These are phyloP conservation scores for Sciaenops ocellatus DNA, from an alignment of 2,797 vertebrate genomes.

Conservation along the genomic window DNA sequence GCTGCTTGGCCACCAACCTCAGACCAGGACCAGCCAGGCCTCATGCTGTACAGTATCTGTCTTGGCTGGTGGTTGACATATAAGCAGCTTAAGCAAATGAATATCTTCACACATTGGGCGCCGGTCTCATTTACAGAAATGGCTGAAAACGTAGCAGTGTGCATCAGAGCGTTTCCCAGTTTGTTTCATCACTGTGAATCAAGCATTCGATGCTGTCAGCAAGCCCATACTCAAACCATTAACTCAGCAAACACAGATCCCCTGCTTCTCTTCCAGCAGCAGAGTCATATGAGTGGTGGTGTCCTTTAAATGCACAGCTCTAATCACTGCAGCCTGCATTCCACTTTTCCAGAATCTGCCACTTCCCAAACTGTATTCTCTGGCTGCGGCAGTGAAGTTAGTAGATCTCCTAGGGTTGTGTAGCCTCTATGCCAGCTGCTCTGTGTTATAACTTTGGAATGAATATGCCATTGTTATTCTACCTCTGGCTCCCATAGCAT, in stretches of 20 bases:
- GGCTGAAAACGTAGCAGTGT: constrained; percentile 42
- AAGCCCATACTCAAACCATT: constrained; percentile 54
- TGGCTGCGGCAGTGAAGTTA: constrained; percentile 53
- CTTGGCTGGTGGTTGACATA: constrained; percentile 58
- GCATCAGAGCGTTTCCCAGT: constrained; percentile 46
- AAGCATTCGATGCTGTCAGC: constrained; percentile 57
- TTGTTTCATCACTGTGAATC: constrained; percentile 59
- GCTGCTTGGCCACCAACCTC: constrained; percentile 41
- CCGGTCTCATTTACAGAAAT: constrained; percentile 58
- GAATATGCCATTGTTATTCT: constrained; percentile 73
- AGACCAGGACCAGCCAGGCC: constrained; percentile 47
- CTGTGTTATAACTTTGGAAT: constrained; percentile 61
- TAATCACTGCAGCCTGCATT: constrained; percentile 54
- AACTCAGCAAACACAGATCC: constrained; percentile 53
- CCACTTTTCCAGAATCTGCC: constrained; percentile 47
- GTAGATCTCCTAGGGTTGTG: constrained; percentile 58
- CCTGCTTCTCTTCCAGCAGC: constrained; percentile 31
- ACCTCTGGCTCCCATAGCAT: constrained; percentile 73
- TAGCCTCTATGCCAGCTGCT: constrained; percentile 65
- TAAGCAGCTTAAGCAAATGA: constrained; percentile 70
- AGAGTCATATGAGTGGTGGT: constrained; percentile 32
- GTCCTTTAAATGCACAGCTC: constrained; percentile 48
- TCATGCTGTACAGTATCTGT: constrained; percentile 56
- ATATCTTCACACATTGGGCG: constrained; percentile 59
- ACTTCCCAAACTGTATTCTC: constrained; percentile 53